phyloP scores from a whole-genome alignment of 2,113 vertebrate species.

The Oryzias curvinotus region DNA sequence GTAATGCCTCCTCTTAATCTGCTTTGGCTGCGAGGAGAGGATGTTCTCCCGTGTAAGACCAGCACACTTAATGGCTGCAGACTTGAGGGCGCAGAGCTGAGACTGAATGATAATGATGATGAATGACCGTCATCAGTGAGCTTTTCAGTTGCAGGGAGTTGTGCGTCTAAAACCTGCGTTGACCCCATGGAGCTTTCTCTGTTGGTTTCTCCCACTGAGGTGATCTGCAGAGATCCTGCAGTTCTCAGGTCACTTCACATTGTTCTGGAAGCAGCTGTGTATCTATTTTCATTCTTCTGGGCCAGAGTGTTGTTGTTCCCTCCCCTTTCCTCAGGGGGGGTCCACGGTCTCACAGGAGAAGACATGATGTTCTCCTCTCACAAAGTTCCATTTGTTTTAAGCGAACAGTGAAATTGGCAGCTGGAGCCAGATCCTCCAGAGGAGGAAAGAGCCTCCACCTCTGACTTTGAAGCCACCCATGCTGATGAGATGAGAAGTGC shows the following conservation, averaged over 20 bases:
- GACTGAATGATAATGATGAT: slow-evolving; percentile 24
- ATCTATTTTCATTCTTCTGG: no score
- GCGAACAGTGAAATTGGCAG: no score
- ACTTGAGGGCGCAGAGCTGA: slow-evolving; percentile 17
- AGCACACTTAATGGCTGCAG: slow-evolving; percentile 40
- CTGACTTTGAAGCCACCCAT: no score
- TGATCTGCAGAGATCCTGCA: neutral
- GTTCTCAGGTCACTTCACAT: neutral
- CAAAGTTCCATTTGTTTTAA: no score
- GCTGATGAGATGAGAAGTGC: no score
- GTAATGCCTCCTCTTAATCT: slow-evolving; percentile 59
- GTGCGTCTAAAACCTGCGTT: neutral
- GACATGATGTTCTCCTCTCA: no score
- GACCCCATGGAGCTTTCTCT: neutral
- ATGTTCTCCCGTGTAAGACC: slow-evolving; percentile 52
- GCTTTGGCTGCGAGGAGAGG: slow-evolving; percentile 50
- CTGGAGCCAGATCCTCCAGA: no score
- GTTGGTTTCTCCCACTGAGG: neutral
- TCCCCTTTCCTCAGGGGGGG: no score
- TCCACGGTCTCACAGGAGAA: no score
- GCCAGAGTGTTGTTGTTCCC: no score
- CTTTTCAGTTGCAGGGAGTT: neutral
- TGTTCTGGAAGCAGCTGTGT: neutral
- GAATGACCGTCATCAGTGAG: slow-evolving; percentile 19
- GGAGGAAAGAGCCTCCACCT: no score